phyloP scores from a whole-genome alignment of 2,797 vertebrate species.

The Carapus acus region DNA sequence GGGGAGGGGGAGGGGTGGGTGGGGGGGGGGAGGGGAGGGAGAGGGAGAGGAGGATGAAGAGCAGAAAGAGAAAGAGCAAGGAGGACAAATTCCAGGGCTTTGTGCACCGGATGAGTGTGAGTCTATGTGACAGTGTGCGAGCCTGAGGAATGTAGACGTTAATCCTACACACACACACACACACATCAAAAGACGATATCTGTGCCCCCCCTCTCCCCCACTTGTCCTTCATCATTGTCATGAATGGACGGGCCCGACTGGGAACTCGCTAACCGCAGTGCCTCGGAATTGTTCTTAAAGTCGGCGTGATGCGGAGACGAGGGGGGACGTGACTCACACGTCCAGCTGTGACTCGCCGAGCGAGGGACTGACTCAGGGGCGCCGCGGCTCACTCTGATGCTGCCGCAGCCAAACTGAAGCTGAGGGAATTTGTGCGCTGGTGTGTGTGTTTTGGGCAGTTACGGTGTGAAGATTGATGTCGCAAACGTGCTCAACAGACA shows the following conservation, averaged over 20 bases:
- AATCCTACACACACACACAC: conserved; percentile 44
- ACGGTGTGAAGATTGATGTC: too few species aligned
- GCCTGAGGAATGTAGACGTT: conserved; percentile 63
- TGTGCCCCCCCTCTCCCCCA: neutral
- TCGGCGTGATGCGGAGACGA: conserved; percentile 31
- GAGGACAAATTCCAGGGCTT: conserved; percentile 60
- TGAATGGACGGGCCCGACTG: conserved; percentile 29
- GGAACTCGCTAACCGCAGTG: conserved; percentile 28
- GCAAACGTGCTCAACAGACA: too few species aligned
- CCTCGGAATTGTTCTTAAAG: conserved; percentile 42
- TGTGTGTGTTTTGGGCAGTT: too few species aligned
- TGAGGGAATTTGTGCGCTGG: conserved; percentile 12
- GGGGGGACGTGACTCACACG: conserved; percentile 53
- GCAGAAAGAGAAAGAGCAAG: conserved; percentile 30
- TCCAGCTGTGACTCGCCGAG: conserved; percentile 39
- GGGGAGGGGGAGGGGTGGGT: conserved; percentile 44
- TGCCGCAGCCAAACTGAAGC: conserved; percentile 22
- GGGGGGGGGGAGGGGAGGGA: conserved; percentile 7
- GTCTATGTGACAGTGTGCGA: conserved; percentile 61
- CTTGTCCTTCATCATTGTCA: conserved; percentile 23
- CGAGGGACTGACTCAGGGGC: conserved; percentile 35
- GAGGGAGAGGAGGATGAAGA: conserved; percentile 29
- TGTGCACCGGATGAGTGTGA: conserved; percentile 59
- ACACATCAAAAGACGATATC: conserved; percentile 45
- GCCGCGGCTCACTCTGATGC: conserved; percentile 9